Conservation (phyloP, 2,888 invertebrate species). For the Muscina levida region DNA sequence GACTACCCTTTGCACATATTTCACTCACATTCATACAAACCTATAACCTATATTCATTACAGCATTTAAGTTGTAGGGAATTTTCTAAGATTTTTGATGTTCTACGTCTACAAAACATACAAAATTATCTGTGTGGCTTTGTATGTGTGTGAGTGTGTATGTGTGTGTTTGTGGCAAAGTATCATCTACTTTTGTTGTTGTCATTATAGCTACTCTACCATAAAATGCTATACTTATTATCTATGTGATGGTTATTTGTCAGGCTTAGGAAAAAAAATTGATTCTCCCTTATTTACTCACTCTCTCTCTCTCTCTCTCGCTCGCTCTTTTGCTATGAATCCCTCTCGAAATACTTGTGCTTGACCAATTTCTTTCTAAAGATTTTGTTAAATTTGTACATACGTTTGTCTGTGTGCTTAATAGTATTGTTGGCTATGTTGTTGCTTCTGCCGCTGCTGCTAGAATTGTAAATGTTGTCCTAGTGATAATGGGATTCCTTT, state of each 20-base stretch:
- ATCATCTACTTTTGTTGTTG: conserved; percentile 12
- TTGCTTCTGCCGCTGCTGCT: not conserved
- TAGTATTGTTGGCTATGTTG: not conserved
- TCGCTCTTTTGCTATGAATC: not conserved
- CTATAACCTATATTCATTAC: no score
- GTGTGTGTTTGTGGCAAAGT: no score
- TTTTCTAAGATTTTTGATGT: no score
- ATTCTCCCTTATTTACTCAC: no score
- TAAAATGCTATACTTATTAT: conserved; percentile 30
- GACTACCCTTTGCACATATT: no score
- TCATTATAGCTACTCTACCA: conserved; percentile 3
- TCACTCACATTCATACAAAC: no score
- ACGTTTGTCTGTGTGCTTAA: not conserved
- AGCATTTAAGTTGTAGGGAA: no score
- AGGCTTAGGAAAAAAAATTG: conserved; percentile 30
- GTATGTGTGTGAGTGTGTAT: conserved; percentile 12
- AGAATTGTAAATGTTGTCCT: not conserved
- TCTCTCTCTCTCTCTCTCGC: no score
- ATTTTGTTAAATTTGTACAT: not conserved
- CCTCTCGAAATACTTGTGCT: conserved; percentile 20
- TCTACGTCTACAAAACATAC: no score
- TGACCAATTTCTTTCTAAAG: conserved; percentile 10
- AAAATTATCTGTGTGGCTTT: no score
- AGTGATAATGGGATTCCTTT: conserved; percentile 4
- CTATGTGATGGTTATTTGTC: conserved; percentile 33